phyloP scores from a whole-genome alignment of 2,888 invertebrate species.

The Synergus japonicus region DNA sequence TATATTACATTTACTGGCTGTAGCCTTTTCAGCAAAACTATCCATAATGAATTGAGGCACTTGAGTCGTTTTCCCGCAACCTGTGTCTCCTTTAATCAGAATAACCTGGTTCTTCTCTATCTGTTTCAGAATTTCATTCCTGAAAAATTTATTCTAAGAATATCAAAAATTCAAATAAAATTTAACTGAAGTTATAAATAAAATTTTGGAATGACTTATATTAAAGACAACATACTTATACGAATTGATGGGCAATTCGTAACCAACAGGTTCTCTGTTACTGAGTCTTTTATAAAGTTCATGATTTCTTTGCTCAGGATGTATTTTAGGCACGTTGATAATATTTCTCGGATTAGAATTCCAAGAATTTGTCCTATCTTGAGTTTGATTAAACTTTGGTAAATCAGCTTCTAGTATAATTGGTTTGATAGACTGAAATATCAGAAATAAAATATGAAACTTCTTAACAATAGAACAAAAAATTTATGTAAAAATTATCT shows the following conservation, averaged over 20 bases:
- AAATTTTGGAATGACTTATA: not conserved
- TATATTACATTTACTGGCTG: constrained; percentile 79
- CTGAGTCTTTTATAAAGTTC: constrained; percentile 39
- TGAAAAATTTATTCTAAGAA: constrained; percentile 56
- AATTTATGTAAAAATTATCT: not conserved
- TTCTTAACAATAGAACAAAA: not conserved
- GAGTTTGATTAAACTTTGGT: not conserved
- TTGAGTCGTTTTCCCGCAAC: constrained; percentile 87
- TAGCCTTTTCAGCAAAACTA: constrained; percentile 75
- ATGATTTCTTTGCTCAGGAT: constrained; percentile 44
- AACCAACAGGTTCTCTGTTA: constrained; percentile 10
- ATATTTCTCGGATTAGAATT: constrained; percentile 3
- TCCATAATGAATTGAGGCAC: constrained; percentile 83
- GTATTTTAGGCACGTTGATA: not conserved
- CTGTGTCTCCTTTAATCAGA: constrained; percentile 85
- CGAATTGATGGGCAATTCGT: constrained; percentile 73
- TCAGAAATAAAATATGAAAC: not conserved
- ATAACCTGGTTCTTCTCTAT: constrained; percentile 79
- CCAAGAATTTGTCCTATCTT: not conserved
- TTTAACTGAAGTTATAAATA: not conserved
- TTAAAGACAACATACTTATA: constrained; percentile 71
- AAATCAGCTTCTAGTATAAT: not conserved
- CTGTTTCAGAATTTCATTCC: constrained; percentile 79
- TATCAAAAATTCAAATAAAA: no score
- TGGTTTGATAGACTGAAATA: not conserved